Evolutionary conservation across 2,113 vertebrate species (phyloP).

Genomic region (Athene noctua): DNA sequence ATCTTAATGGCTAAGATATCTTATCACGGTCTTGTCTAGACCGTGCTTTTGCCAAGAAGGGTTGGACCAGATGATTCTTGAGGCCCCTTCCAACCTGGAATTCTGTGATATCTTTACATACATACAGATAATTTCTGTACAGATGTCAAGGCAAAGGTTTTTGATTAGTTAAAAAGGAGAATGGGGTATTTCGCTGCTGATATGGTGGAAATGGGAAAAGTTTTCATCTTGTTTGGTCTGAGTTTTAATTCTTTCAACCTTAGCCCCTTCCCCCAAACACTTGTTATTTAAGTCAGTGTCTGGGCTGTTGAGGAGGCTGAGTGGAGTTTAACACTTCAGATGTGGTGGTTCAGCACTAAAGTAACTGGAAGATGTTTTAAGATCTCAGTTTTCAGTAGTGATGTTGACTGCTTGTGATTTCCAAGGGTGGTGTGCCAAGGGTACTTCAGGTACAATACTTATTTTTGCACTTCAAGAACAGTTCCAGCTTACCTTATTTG

Average conservation of each 20-base stretch:
- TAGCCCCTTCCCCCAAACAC: neutral
- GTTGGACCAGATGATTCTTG: too few relatives aligned
- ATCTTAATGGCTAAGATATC: neutral
- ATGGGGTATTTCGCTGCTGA: neutral
- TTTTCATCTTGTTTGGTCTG: neutral
- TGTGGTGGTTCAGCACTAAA: neutral
- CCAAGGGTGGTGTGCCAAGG: neutral
- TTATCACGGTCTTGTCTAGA: too few relatives aligned
- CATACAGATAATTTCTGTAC: neutral
- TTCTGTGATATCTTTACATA: too few relatives aligned
- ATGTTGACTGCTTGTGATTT: rapidly evolving
- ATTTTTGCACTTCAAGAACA: neutral
- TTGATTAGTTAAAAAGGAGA: neutral
- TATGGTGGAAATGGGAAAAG: rapidly evolving
- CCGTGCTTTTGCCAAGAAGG: too few relatives aligned
- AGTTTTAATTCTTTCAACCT: neutral
- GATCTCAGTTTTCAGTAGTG: neutral
- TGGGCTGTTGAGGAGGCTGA: neutral
- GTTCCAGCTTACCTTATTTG: neutral
- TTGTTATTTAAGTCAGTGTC: neutral
- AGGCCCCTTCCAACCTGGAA: too few relatives aligned
- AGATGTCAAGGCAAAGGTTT: neutral
- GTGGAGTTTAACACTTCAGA: neutral
- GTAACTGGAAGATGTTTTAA: neutral
- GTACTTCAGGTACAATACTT: neutral